Percentiles rank a stretch among this genome's conserved stretches.
Conservation (phyloP, 2,113 vertebrate genomes). For the Carassius carassius region DNA sequence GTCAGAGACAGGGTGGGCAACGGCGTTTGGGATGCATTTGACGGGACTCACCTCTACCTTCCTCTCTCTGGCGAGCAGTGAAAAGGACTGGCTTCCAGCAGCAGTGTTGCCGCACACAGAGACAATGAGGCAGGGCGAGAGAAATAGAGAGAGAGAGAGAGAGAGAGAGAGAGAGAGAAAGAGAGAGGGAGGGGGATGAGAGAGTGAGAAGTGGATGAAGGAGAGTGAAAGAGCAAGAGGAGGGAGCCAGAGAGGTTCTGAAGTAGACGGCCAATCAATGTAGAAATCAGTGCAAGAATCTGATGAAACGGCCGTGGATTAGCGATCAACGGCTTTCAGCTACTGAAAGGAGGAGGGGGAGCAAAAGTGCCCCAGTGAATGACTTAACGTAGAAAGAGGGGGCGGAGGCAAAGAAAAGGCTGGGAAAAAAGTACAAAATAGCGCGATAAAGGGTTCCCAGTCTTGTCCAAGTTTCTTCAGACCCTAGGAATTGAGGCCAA, state of each 20-base stretch:
- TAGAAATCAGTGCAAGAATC: conserved; percentile 58
- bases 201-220: conserved; percentile 59
- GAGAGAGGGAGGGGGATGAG: conserved; percentile 25
- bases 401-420: conserved; percentile 18
- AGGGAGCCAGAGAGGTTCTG: conserved; percentile 58
- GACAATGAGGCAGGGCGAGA: conserved; percentile 73
- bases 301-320: conserved; percentile 60
- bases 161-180: too few relatives aligned
- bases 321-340: conserved; percentile 53
- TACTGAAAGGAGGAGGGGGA: conserved; percentile 26
- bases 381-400: conserved; percentile 35
- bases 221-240: conserved; percentile 45
- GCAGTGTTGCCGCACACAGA: conserved; percentile 58
- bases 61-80: conserved; percentile 52
- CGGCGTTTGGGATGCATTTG: conserved; percentile 37
- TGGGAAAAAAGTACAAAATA: conserved; percentile 30
- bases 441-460: neutral
- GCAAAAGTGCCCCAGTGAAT: conserved; percentile 44
- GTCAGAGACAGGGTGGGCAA: conserved; percentile 30
- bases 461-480: conserved; percentile 35
- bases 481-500: conserved; percentile 8
- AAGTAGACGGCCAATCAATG: conserved; percentile 65
- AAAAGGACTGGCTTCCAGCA: conserved; percentile 59
- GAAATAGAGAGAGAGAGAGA: conserved; percentile 53
- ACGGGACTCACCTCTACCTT: conserved; percentile 71